phyloP scores from a whole-genome alignment of 2,888 invertebrate species.

The Dicroscelio sp. region DNA sequence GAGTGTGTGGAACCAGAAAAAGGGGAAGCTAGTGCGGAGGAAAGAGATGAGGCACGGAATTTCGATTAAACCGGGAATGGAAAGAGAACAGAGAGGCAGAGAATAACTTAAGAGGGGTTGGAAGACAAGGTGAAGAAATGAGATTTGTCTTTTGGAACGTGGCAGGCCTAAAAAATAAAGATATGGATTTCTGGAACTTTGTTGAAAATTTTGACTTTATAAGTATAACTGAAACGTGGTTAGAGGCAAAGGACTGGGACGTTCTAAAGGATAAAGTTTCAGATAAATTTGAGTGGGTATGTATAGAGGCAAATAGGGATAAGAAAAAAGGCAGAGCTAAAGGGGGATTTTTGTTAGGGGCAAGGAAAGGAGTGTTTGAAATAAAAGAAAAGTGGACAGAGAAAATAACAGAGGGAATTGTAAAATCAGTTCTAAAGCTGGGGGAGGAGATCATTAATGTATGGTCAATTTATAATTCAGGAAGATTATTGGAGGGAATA shows the following conservation, averaged over 20 bases:
- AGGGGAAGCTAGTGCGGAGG: not conserved
- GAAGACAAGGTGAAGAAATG: not conserved
- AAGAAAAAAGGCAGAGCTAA: conserved; percentile 72
- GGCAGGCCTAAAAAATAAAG: conserved; percentile 75
- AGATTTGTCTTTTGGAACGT: conserved; percentile 72
- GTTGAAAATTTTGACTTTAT: conserved; percentile 71
- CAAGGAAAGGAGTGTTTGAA: conserved; percentile 45
- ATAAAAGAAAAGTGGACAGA: not conserved
- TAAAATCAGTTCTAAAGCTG: not conserved
- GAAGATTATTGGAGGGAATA: not conserved
- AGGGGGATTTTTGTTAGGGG: conserved; percentile 72
- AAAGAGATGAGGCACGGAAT: conserved; percentile 17
- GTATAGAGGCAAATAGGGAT: conserved; percentile 38
- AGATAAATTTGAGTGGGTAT: conserved; percentile 61
- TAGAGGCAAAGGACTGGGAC: conserved; percentile 75
- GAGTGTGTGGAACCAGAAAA: conserved; percentile 13
- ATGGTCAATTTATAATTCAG: not conserved
- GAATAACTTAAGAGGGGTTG: too few relatives aligned
- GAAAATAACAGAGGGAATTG: not conserved
- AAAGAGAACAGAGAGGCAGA: not conserved
- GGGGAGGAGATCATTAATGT: not conserved
- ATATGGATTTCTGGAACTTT: conserved; percentile 72
- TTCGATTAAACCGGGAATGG: conserved; percentile 18
- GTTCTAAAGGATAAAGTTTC: conserved; percentile 41
- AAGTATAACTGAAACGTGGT: conserved; percentile 76